phyloP scores from a whole-genome alignment of 2,888 invertebrate genomes.

The Lepidocyrtinus sp. region DNA sequence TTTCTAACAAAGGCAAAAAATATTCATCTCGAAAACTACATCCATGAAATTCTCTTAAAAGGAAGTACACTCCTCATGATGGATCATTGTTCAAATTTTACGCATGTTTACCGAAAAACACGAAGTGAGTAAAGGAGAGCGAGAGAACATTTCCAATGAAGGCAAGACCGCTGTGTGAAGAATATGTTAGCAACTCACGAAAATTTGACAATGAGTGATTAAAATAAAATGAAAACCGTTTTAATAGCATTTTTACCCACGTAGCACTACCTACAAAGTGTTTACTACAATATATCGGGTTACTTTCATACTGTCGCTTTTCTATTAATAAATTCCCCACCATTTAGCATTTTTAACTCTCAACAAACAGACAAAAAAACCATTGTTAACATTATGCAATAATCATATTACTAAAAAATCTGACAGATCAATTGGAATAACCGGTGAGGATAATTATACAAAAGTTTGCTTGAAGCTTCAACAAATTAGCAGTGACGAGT shows the following conservation, averaged over 20 bases:
- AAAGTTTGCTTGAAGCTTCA: too few relatives aligned
- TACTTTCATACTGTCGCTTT: neutral
- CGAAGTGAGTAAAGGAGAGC: too few relatives aligned
- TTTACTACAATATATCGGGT: constrained; percentile 7
- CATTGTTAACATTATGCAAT: neutral
- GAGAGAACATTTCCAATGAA: neutral
- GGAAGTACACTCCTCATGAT: constrained; percentile 39
- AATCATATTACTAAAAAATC: neutral
- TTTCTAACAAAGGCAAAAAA: constrained; percentile 37
- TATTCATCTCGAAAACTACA: constrained; percentile 41
- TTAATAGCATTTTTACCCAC: neutral
- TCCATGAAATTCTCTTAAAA: constrained; percentile 38
- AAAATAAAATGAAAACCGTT: too few relatives aligned
- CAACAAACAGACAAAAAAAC: neutral
- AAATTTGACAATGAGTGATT: too few relatives aligned
- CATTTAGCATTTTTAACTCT: too few relatives aligned
- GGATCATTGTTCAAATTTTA: constrained; percentile 59
- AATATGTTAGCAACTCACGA: neutral
- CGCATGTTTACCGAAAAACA: constrained; percentile 45
- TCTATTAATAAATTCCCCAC: too few relatives aligned
- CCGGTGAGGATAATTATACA: neutral
- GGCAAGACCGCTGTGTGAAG: neutral
- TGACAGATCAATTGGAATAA: neutral
- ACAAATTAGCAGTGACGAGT: too few relatives aligned
- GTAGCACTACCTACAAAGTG: neutral